Evolutionary conservation across 2,888 invertebrate genomes (phyloP), one percentile per base, ranked within the genome.

Genomic region (Chironomus riparius): DNA sequence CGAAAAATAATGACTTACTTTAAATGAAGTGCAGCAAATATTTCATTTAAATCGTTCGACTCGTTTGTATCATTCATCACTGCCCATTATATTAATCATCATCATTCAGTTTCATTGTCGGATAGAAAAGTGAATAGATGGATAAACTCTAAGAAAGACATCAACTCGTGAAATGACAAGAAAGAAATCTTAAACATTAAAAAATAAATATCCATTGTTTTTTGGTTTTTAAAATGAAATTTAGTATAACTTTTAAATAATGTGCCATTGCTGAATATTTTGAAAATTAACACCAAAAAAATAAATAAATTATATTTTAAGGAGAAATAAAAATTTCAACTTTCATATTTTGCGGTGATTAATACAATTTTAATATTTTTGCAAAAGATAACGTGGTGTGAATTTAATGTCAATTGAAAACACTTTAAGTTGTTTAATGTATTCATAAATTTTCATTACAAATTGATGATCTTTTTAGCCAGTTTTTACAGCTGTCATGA

Each of bases 61-160:
- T 22, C 62, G 21, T 65, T 65, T 65, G 22, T 15, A 65, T 65
- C 65, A 65, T 65, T 65, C 65, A 65, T 65, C 65, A 65, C 65
- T 65, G 65, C 65, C 65, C 65, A 24, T 24, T 24, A 65, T 65
- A 21, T 13, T 65, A 18, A 65, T 65, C 65, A 65, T 21, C 21
- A 56, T 56, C 56, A 56, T 38, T 38, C 38, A 38, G 56, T 15
- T 56, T 7, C 18, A n/a, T 15, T 56, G 18, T 56, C 5, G n/a
- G 56, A 56, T 56, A 3, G 1, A 18, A 56, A 18, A 56, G 56
- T 24, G 65, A 65, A 38, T 38, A 38, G 38, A 38, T 18, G 56
- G 50, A 50, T 5, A 50, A 50, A 50, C 13, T 65, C 24, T 65
- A 24, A 65, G 65, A 65, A 65, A 65, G 65, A 65, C 65, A 65